phyloP scores from a whole-genome alignment of 2,797 vertebrate genomes.

The Cyprinella venusta region DNA sequence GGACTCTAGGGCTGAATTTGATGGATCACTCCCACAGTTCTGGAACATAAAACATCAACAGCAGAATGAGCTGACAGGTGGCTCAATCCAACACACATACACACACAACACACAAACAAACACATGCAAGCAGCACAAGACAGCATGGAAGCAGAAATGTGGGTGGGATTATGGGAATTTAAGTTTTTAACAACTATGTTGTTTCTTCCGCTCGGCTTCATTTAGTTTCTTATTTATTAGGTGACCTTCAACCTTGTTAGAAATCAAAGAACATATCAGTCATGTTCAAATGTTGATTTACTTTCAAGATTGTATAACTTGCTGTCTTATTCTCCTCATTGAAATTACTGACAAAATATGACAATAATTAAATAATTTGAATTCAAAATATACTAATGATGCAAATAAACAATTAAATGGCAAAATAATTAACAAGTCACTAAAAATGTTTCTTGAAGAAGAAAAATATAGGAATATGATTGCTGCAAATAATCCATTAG shows the following conservation, averaged over 20 bases:
- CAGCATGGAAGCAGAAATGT: conserved; percentile 32
- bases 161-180: conserved; percentile 22
- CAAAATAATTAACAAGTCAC: background rate
- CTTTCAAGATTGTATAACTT: conserved; percentile 4
- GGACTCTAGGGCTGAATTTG: conserved; percentile 38
- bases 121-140: conserved; percentile 22
- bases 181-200: conserved; percentile 3
- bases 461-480: background rate
- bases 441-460: background rate
- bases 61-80: conserved; percentile 53
- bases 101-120: conserved; percentile 32
- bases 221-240: conserved; percentile 1
- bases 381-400: background rate
- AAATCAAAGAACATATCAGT: background rate
- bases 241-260: background rate
- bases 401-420: background rate
- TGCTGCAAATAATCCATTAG: background rate
- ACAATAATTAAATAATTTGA: background rate
- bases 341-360: conserved; percentile 8
- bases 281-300: background rate
- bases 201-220: background rate
- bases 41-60: conserved; percentile 52
- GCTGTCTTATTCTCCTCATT: background rate
- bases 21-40: conserved; percentile 46
- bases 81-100: conserved; percentile 43